Conservation (phyloP, 53 echinoderm and acorn worm genomes). For the Glandiceps talaboti region DNA sequence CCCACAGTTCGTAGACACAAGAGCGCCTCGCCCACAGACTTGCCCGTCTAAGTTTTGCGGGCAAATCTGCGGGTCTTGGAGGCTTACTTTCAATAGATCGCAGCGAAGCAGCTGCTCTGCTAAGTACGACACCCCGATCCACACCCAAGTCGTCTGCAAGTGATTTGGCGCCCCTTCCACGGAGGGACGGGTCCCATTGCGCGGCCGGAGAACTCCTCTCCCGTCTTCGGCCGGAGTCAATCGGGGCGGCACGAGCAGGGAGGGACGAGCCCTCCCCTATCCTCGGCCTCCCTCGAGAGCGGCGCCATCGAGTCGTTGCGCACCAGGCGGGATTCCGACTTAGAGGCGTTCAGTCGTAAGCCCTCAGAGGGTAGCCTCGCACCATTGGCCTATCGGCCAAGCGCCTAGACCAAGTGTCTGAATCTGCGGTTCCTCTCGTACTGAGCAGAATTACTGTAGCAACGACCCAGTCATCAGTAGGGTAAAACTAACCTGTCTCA, state of each 20-base stretch:
- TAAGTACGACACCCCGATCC: slow-evolving; percentile 73
- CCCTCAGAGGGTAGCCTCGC: slow-evolving; percentile 63
- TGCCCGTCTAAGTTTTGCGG: slow-evolving; percentile 39
- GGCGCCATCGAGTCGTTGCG: slow-evolving; percentile 49
- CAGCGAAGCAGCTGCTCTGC: slow-evolving; percentile 79
- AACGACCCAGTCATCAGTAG: slow-evolving; percentile 61
- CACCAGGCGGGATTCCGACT: slow-evolving; percentile 57
- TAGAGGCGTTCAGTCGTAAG: slow-evolving; percentile 86
- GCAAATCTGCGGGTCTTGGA: slow-evolving; percentile 44
- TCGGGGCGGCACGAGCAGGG: slow-evolving; percentile 15
- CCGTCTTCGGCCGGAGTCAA: slow-evolving; percentile 10
- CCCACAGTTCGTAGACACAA: not conserved
- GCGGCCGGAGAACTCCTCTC: not conserved
- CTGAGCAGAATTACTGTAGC: slow-evolving; percentile 82
- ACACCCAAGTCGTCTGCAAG: slow-evolving; percentile 79
- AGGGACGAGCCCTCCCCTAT: not conserved
- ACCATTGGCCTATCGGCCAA: slow-evolving; percentile 48
- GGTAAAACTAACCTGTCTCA: slow-evolving; percentile 89
- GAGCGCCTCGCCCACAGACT: slow-evolving; percentile 4
- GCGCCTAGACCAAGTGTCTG: slow-evolving; percentile 55
- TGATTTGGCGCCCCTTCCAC: slow-evolving; percentile 56
- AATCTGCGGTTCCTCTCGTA: slow-evolving; percentile 92
- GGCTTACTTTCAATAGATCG: slow-evolving; percentile 79
- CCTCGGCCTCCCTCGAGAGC: slow-evolving; percentile 26
- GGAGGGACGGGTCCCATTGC: not conserved